Evolutionary conservation across 2,888 invertebrate genomes (phyloP), one percentile per base, ranked within the genome.

Genomic region (Dermolepida albohirtum): DNA sequence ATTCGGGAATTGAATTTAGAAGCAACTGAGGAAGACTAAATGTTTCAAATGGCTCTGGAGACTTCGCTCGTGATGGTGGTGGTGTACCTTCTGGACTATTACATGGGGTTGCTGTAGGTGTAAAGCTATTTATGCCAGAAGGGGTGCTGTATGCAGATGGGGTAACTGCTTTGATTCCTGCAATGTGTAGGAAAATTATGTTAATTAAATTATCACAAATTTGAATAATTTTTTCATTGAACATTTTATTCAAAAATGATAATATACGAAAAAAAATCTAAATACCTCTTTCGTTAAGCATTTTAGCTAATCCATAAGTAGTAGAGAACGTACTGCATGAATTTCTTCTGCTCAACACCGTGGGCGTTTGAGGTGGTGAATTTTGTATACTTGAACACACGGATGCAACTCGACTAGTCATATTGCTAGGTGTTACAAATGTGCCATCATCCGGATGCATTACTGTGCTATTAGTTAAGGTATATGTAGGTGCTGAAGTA

Each of bases 391-490:
- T 89, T 84, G 82, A 89, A 84, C 85, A 87, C 75, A 78, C 89
- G 73, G 88, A 93, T 78, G 87, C 64, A 29, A 92, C 89, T 80
- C 87, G 89, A 70, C 89, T 90, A 44, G 87, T 87, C 22, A 86
- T 85, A 43, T 88, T 82, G 74, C 88, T 89, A 49, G 87, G 84
- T 2, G 89, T 88, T 8, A 88, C 84, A 44, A 91, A 89, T 71
- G 87, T 90, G 66, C 92, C 92, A 82, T 95, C 95, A 80, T 94
- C 94, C 0, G 96, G 96, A 84, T 96, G 96, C 84, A 94, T 87
- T 12, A 96, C 94, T 70, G 92, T 93, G 79, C 96, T 93, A 79
- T 93, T 95, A 5, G 96, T 96, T 77, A 89, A 93, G 0, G 96
- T 96, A 79, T 92, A 96, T 7, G 95, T 87, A 71, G 93, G 92